A percentile compares a stretch with the other conserved stretches of the same genome.
These are phyloP conservation scores for Oryzias celebensis DNA, from an alignment of 2,113 vertebrate genomes.

Conservation along the genomic window DNA sequence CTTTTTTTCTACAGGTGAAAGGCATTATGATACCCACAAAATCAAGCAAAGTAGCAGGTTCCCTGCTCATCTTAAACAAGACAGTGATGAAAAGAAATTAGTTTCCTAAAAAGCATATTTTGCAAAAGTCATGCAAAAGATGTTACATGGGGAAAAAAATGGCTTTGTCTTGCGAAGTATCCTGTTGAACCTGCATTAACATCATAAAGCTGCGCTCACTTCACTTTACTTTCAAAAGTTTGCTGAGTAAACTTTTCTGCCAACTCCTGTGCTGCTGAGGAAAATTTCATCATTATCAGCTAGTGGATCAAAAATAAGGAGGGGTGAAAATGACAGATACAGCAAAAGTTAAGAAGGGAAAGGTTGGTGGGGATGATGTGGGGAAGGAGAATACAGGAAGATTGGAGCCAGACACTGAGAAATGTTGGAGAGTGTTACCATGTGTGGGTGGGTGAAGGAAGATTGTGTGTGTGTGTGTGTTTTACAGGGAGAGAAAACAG, in stretches of 20 bases:
- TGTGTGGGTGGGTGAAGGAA: conserved; percentile 28
- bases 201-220: conserved; percentile 49
- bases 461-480: conserved; percentile 14
- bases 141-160: conserved; percentile 49
- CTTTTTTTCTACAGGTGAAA: too few species aligned
- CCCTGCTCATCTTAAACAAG: conserved; percentile 19
- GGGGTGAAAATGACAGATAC: conserved; percentile 70
- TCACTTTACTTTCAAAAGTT: conserved; percentile 65
- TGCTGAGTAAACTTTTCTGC: conserved; percentile 67
- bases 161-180: conserved; percentile 43
- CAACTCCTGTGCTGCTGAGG: conserved; percentile 61
- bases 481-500: background rate
- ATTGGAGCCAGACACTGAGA: conserved; percentile 67
- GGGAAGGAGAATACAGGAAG: conserved; percentile 56
- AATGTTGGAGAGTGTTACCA: conserved; percentile 43
- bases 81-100: conserved; percentile 24
- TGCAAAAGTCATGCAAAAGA: conserved; percentile 20
- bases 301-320: conserved; percentile 68
- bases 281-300: conserved; percentile 75
- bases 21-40: conserved; percentile 13
- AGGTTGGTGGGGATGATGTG: conserved; percentile 67
- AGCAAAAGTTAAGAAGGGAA: conserved; percentile 63
- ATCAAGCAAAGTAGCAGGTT: conserved; percentile 1
- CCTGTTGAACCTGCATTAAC: conserved; percentile 56
- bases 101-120: conserved; percentile 41